phyloP scores from a whole-genome alignment of 2,888 invertebrate genomes.

The Uropetala carovei region DNA sequence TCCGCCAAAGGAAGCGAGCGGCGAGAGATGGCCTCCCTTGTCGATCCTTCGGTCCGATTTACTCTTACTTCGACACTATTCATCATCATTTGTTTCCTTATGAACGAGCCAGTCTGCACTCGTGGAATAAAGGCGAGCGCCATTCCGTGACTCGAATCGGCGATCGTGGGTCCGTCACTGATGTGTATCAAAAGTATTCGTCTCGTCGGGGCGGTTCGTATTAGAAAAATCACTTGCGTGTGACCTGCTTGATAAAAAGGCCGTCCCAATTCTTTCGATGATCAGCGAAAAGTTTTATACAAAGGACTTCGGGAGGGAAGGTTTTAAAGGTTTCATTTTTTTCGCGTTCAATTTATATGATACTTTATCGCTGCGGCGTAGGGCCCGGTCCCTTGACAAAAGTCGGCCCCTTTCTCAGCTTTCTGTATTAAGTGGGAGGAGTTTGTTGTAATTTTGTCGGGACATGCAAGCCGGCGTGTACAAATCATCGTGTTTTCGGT shows the following conservation, averaged over 20 bases:
- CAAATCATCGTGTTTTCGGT: neutral
- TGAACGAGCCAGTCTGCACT: constrained; percentile 64
- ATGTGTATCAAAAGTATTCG: constrained; percentile 55
- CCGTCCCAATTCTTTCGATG: constrained; percentile 31
- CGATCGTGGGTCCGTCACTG: constrained; percentile 5
- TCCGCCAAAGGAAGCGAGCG: neutral
- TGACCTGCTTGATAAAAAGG: neutral
- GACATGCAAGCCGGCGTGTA: neutral
- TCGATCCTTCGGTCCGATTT: constrained; percentile 44
- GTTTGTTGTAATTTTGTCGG: neutral
- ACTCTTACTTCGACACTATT: constrained; percentile 57
- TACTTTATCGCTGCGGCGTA: neutral
- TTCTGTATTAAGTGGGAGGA: neutral
- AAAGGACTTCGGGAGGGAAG: neutral
- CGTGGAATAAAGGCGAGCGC: constrained; percentile 25
- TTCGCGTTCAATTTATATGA: neutral
- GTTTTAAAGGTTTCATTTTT: neutral
- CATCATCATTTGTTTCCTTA: constrained; percentile 64
- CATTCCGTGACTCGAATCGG: constrained; percentile 53
- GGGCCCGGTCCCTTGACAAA: neutral
- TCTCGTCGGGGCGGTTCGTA: constrained; percentile 37
- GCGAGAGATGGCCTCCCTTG: neutral
- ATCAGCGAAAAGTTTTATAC: neutral
- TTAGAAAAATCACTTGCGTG: constrained; percentile 55
- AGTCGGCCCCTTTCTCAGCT: neutral